These are phyloP conservation scores for Procambarus clarkii DNA, from an alignment of 1,140 invertebrate genomes.

Conservation along the genomic window DNA sequence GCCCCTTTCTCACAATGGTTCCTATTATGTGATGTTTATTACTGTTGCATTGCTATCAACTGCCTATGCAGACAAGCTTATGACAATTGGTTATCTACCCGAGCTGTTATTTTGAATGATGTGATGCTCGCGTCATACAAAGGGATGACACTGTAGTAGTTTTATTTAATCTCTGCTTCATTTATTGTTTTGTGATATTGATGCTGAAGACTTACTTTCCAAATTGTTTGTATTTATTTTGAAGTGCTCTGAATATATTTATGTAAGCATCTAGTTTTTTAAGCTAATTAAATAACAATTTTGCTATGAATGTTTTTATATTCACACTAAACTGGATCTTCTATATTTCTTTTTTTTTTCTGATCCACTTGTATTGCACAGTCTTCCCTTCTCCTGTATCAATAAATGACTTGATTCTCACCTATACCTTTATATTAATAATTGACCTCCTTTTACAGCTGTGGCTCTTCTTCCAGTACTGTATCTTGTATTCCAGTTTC, in stretches of 20 bases:
- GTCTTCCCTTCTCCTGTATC: neutral
- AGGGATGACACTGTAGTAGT: constrained; percentile 1
- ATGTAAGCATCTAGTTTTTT: neutral
- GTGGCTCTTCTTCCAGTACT: neutral
- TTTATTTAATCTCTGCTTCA: neutral
- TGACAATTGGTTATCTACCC: neutral
- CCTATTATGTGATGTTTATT: neutral
- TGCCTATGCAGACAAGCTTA: neutral
- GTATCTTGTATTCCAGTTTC: neutral
- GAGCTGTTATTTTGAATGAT: neutral
- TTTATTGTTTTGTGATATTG: neutral
- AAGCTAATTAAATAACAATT: neutral
- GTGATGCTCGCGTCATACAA: neutral
- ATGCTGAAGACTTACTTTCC: neutral
- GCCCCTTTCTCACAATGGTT: neutral
- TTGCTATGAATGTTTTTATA: neutral
- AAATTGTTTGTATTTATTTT: neutral
- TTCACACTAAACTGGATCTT: neutral
- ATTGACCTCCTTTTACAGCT: neutral
- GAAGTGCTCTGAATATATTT: neutral
- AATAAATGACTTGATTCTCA: neutral
- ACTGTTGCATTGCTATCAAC: neutral
- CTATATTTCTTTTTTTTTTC: neutral
- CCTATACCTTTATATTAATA: neutral
- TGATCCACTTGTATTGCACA: neutral